Evolutionary conservation across 1,140 invertebrate genomes (phyloP).

Genomic region (Ceratoteleas bidentatus): DNA sequence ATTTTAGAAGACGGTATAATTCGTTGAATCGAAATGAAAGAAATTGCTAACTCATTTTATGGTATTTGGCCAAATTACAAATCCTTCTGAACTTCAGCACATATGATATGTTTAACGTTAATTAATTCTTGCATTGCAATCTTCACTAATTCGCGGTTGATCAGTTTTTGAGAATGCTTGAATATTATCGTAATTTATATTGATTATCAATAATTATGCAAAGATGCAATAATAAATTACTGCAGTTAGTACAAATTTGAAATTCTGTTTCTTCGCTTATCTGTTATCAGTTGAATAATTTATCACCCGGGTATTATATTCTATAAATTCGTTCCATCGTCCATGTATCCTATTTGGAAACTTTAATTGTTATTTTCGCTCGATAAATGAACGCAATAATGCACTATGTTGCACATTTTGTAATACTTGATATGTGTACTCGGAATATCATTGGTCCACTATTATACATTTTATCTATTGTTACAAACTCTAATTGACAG

Average conservation of each 20-base stretch:
- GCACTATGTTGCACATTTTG: constrained; percentile 13
- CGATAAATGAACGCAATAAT: constrained; percentile 11
- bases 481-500: constrained; percentile 28
- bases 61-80: too few species aligned
- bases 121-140: too few species aligned
- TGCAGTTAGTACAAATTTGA: constrained; percentile 3
- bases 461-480: constrained; percentile 21
- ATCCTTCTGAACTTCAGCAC: too few species aligned
- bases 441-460: constrained; percentile 6
- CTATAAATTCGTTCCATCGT: constrained; percentile 11
- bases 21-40: too few species aligned
- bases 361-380: constrained; percentile 24
- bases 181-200: background rate
- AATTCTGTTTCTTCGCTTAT: constrained; percentile 13
- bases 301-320: constrained; percentile 8
- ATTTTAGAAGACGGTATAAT: too few species aligned
- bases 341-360: constrained; percentile 9
- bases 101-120: too few species aligned
- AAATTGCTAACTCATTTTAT: too few species aligned
- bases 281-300: constrained; percentile 11
- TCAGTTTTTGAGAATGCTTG: too few species aligned
- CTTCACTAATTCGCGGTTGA: too few species aligned
- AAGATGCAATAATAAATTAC: background rate
- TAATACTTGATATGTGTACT: constrained; percentile 10
- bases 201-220: background rate